Evolutionary conservation across 2,113 vertebrate genomes (phyloP).

Genomic region (Poicephalus meyeri): DNA sequence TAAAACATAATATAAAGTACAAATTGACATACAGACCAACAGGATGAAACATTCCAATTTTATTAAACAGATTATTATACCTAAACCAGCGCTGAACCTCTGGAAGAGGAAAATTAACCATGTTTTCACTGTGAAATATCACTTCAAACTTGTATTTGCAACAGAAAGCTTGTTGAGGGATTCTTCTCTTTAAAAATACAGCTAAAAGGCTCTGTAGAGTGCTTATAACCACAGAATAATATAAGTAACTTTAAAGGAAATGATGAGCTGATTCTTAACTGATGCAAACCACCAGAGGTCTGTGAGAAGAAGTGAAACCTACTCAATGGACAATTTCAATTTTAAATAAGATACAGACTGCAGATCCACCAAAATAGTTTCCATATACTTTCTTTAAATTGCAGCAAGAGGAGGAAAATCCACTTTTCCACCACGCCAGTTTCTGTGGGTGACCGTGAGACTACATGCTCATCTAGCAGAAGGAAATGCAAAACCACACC

Average conservation of each 20-base stretch:
- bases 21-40: background rate
- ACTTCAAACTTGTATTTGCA: background rate
- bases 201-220: background rate
- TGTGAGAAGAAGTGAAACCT: conserved; percentile 43
- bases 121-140: background rate
- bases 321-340: conserved; percentile 40
- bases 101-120: background rate
- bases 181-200: conserved; percentile 24
- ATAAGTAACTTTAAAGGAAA: conserved; percentile 55
- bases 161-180: background rate
- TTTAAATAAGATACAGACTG: conserved; percentile 33
- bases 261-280: conserved; percentile 48
- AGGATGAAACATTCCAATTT: background rate
- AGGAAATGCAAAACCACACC: background rate
- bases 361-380: conserved; percentile 12
- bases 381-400: background rate
- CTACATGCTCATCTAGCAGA: background rate
- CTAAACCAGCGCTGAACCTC: background rate
- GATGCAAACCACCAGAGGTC: conserved; percentile 53
- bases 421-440: background rate
- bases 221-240: conserved; percentile 54
- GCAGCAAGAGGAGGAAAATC: background rate
- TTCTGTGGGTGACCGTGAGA: background rate
- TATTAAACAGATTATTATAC: background rate
- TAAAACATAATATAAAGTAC: background rate